Conservation (phyloP, 2,113 vertebrate genomes). For the Gracilinanus agilis region DNA sequence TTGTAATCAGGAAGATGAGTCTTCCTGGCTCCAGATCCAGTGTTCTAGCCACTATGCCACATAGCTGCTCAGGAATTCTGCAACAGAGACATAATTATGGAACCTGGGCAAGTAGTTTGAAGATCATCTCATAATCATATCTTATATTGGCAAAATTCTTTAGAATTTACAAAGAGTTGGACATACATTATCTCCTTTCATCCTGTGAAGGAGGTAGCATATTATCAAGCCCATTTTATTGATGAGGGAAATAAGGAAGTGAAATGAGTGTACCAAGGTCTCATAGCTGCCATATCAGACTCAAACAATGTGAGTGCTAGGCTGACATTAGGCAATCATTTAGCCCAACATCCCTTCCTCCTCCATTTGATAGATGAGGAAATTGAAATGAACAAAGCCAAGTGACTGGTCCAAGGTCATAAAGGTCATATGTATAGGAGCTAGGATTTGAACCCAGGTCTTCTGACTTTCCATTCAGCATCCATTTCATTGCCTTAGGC, state of each 20-base stretch:
- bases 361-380: neutral
- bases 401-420: neutral
- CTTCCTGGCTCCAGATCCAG: too few species aligned
- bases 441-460: neutral
- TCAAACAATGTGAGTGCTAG: neutral
- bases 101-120: neutral
- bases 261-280: neutral
- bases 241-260: neutral
- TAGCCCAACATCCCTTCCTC: neutral
- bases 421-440: neutral
- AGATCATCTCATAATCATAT: neutral
- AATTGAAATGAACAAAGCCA: neutral
- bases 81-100: neutral
- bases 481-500: neutral
- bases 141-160: neutral
- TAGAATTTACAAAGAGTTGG: neutral
- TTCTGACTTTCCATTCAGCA: neutral
- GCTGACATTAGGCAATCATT: neutral
- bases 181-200: neutral
- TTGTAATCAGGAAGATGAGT: too few species aligned
- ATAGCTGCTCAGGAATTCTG: neutral
- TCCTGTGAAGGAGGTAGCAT: neutral
- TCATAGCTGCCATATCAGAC: neutral
- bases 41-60: too few species aligned
- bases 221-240: too few species aligned